Conservation (phyloP, 2,888 invertebrate species). For the Ceratothoa steindachneri region DNA sequence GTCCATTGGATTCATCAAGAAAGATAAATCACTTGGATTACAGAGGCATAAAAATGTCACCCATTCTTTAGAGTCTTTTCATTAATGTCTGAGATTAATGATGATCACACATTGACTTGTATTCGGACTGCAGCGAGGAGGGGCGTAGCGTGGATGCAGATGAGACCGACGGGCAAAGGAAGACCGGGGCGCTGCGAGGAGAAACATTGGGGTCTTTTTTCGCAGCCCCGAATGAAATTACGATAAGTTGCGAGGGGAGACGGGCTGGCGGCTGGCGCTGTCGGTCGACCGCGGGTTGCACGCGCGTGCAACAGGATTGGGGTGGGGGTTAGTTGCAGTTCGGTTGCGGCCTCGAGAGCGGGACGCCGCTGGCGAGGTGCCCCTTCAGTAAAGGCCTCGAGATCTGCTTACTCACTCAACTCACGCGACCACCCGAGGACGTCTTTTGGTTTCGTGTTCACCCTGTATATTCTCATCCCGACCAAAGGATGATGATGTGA, state of each 20-base stretch:
- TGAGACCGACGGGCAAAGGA: not conserved
- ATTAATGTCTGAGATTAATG: slow-evolving; percentile 6
- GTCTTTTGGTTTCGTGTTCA: too few species aligned
- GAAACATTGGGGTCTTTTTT: not conserved
- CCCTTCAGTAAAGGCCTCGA: not conserved
- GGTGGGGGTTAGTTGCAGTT: too few species aligned
- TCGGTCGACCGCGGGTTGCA: too few species aligned
- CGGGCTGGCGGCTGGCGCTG: too few species aligned
- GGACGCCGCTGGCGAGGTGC: too few species aligned
- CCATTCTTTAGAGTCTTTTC: not conserved
- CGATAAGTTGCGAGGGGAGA: slow-evolving; percentile 3
- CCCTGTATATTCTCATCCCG: too few species aligned
- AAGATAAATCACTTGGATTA: slow-evolving; percentile 2
- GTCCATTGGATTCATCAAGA: not conserved
- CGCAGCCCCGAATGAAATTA: not conserved
- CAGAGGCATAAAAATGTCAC: slow-evolving; percentile 5
- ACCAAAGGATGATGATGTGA: too few species aligned
- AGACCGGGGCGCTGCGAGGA: not conserved
- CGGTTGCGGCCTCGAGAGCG: too few species aligned
- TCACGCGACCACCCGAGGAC: too few species aligned
- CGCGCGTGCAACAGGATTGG: too few species aligned
- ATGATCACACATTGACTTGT: slow-evolving; percentile 7
- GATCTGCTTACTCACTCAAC: not conserved
- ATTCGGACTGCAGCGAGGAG: not conserved
- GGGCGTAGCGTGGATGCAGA: not conserved